phyloP scores from a whole-genome alignment of 2,888 invertebrate species.

The Noctua fimbriata region DNA sequence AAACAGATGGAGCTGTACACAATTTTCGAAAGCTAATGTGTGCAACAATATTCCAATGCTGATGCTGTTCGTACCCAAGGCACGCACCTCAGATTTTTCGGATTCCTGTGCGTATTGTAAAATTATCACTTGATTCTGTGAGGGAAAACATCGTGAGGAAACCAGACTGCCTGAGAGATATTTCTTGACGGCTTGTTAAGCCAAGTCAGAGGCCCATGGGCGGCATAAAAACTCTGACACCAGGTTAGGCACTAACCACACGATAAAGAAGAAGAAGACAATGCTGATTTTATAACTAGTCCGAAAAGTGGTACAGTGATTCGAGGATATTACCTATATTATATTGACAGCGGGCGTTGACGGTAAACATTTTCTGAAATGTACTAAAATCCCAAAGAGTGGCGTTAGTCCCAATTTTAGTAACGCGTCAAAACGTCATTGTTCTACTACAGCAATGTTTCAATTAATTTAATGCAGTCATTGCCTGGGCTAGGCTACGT shows the following conservation, averaged over 20 bases:
- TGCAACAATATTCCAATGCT: background rate
- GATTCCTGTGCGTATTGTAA: too few relatives aligned
- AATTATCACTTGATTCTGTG: too few relatives aligned
- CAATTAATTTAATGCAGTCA: background rate
- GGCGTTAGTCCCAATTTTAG: background rate
- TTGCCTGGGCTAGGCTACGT: too few relatives aligned
- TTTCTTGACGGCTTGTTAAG: too few relatives aligned
- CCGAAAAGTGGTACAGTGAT: background rate
- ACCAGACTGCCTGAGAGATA: too few relatives aligned
- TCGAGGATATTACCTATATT: background rate
- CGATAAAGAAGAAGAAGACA: too few relatives aligned
- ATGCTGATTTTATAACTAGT: background rate
- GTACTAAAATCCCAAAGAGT: background rate
- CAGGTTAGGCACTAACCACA: too few relatives aligned
- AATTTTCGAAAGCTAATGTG: background rate
- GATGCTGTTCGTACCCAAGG: too few relatives aligned
- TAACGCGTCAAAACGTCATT: background rate
- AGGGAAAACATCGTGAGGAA: too few relatives aligned
- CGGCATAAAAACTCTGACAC: too few relatives aligned
- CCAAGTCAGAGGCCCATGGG: too few relatives aligned
- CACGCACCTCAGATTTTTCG: too few relatives aligned
- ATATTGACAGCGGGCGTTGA: background rate
- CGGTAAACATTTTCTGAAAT: background rate
- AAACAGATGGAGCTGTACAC: conserved; percentile 45
- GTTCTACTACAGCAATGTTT: background rate